A percentile compares a stretch with the other conserved stretches of the same genome.
Conservation (phyloP, 1,140 invertebrate genomes). For the Heliothis subflexa region DNA sequence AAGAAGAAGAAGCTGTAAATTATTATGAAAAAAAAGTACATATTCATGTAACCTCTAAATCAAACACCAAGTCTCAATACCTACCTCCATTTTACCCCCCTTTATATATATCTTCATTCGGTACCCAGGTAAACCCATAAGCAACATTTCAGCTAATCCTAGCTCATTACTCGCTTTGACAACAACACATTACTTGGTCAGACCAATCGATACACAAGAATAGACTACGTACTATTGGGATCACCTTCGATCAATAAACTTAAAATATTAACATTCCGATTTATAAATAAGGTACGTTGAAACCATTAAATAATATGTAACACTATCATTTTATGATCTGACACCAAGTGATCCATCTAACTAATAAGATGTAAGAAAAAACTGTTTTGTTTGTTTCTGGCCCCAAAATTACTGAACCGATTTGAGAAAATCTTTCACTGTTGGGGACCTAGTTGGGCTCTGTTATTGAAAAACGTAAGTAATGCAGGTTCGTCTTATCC, state of each 20-base stretch:
- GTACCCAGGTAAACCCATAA: background rate
- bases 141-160: conserved; percentile 25
- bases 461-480: too few relatives aligned
- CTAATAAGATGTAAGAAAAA: too few relatives aligned
- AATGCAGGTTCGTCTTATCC: too few relatives aligned
- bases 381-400: too few relatives aligned
- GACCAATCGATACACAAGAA: background rate
- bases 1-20: too few relatives aligned
- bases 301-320: too few relatives aligned
- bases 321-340: too few relatives aligned
- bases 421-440: too few relatives aligned
- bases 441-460: too few relatives aligned
- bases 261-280: background rate
- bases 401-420: too few relatives aligned
- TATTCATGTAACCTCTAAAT: background rate
- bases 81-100: background rate
- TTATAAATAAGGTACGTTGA: background rate
- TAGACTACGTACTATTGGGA: background rate
- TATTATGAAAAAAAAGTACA: background rate
- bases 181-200: conserved; percentile 11
- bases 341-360: too few relatives aligned
- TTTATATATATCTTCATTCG: conserved; percentile 7
- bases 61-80: background rate
- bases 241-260: background rate
- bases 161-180: conserved; percentile 18